These are phyloP conservation scores for Macaria notata DNA, from an alignment of 2,888 invertebrate species.

Conservation along the genomic window DNA sequence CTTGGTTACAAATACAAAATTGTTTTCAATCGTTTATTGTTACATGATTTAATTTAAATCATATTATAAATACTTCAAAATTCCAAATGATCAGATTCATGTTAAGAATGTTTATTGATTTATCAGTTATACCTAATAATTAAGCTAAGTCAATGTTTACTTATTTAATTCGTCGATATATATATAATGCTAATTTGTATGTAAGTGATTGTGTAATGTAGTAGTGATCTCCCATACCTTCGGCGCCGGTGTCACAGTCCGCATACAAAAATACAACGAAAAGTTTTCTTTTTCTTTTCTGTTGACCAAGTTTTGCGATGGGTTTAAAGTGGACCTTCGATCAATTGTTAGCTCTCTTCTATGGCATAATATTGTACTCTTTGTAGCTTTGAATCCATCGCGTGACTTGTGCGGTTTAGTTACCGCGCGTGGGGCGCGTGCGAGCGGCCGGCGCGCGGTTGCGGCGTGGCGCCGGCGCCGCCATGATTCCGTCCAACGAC, in stretches of 20 bases:
- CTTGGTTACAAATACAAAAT: too few relatives aligned
- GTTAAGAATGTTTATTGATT: conserved; percentile 47
- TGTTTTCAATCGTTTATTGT: too few relatives aligned
- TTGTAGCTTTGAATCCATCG: conserved; percentile 41
- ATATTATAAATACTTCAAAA: conserved; percentile 22
- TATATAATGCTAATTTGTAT: conserved; percentile 74
- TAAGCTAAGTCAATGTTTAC: conserved; percentile 82
- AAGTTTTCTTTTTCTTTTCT: conserved; percentile 64
- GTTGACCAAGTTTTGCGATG: conserved; percentile 47
- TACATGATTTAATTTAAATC: too few relatives aligned
- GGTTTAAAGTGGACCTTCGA: conserved; percentile 36
- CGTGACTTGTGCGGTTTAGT: conserved; percentile 42
- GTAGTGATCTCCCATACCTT: conserved; percentile 80
- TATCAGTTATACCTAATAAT: conserved; percentile 69
- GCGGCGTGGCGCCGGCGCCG: conserved; percentile 64
- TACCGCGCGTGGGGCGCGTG: conserved; percentile 28
- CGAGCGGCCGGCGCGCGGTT: conserved; percentile 14
- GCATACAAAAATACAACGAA: conserved; percentile 70
- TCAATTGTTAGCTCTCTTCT: conserved; percentile 51
- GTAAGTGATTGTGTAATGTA: conserved; percentile 78
- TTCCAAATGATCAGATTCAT: conserved; percentile 34
- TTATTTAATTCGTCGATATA: conserved; percentile 72
- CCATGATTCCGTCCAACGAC: conserved; percentile 83
- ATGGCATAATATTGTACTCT: conserved; percentile 26
- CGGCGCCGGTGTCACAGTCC: conserved; percentile 66